Evolutionary conservation across 2,888 invertebrate species (phyloP).

Genomic region (Stenoptilia bipunctidactyla): DNA sequence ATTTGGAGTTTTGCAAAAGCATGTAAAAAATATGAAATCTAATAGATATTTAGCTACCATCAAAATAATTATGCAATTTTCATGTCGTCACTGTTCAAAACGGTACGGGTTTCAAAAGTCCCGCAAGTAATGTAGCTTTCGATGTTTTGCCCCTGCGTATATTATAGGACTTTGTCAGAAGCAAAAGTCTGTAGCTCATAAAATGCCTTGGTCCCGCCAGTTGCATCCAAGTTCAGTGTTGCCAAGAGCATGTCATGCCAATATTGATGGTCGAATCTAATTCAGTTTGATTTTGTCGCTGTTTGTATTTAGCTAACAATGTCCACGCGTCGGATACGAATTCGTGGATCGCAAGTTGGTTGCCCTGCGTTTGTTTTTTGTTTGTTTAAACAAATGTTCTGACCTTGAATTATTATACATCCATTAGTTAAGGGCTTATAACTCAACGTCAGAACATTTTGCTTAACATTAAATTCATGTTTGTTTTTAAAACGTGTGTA

Average conservation of each 20-base stretch:
- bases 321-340: slow-evolving; percentile 39
- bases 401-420: not conserved
- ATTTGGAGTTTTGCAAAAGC: no score
- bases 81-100: no score
- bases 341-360: slow-evolving; percentile 26
- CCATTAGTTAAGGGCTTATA: not conserved
- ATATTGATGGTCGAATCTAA: slow-evolving; percentile 29
- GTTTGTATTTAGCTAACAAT: slow-evolving; percentile 36
- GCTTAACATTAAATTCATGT: not conserved
- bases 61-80: no score
- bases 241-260: slow-evolving; percentile 55
- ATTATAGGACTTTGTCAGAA: no score
- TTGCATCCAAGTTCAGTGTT: slow-evolving; percentile 5
- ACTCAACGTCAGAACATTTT: no score
- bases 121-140: no score
- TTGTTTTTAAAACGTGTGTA: slow-evolving; percentile 53
- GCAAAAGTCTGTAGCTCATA: no score
- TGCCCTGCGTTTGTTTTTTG: slow-evolving; percentile 14
- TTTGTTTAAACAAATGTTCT: not conserved
- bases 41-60: no score
- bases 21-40: no score
- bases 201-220: not conserved
- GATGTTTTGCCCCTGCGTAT: no score
- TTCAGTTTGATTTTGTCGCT: slow-evolving; percentile 30
- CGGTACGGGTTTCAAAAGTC: no score